Conservation (phyloP, 2,797 vertebrate species). For the Anguilla marmorata region DNA sequence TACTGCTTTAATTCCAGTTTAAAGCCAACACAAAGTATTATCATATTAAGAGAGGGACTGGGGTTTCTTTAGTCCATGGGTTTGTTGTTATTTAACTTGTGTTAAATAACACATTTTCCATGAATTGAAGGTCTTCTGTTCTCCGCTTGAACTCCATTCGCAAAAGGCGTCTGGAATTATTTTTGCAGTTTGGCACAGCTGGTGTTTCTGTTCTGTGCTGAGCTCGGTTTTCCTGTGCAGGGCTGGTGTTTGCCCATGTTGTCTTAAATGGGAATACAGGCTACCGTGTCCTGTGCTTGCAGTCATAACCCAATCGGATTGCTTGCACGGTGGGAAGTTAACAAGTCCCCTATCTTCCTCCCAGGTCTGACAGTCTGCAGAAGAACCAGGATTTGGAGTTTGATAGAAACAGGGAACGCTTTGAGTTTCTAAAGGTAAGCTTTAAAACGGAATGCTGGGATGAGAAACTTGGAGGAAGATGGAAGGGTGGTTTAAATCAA, state of each 20-base stretch:
- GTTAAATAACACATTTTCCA: background rate
- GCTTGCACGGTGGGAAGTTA: background rate
- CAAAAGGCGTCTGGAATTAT: background rate
- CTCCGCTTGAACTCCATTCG: background rate
- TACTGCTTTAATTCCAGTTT: background rate
- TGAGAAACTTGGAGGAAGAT: background rate
- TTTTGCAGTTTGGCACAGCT: background rate
- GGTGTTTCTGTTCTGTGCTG: background rate
- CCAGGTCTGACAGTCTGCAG: slow-evolving; percentile 89
- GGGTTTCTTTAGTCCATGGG: background rate
- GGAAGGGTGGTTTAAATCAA: background rate
- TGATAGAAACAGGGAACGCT: slow-evolving; percentile 94
- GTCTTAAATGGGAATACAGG: background rate
- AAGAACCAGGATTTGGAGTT: slow-evolving; percentile 98
- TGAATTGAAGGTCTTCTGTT: background rate
- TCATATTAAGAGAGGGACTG: background rate
- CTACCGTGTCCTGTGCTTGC: too few species aligned
- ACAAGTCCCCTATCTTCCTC: slow-evolving; percentile 27
- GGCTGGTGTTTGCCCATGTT: background rate
- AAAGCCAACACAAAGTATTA: background rate
- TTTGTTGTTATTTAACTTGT: background rate
- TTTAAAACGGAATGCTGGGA: background rate
- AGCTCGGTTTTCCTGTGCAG: background rate
- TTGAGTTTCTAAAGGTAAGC: slow-evolving; percentile 94
- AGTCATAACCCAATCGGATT: too few species aligned